Evolutionary conservation across 2,113 vertebrate genomes (phyloP), one percentile per base, ranked within the genome.

Genomic region (Conger conger): DNA sequence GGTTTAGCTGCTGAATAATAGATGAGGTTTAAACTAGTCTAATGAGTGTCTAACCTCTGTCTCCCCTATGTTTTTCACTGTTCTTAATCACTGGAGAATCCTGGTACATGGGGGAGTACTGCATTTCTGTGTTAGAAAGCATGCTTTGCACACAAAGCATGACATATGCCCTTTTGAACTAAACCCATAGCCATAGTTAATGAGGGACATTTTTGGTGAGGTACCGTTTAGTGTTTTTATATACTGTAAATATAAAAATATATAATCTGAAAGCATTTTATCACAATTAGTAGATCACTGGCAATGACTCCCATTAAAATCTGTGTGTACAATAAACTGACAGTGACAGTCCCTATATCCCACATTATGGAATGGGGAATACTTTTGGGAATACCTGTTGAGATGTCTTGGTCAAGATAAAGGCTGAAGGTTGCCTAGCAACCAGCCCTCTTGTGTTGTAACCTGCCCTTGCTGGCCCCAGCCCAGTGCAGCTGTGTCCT

Each of bases 1-100:
- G 50, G 40, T 83, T 79, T 60, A 78, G 42, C 57, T 78, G 79
- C 54, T 93, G 87, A 93, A 92, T 93, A 91, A 93, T 89, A 76
- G 81, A 92, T 90, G 90, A 76, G 83, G 88, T 85, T 89, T 89
- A 91, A 92, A 89, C 84, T 86, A 89, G 86, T 80, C n/a, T 83
- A 79, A 79, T 78, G 50, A 60, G 18, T 57, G 23, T 57, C 36
- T 87, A 83, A 88, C 83, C 23, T 73, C 85, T 90, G 86, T 90
- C 87, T 80, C 92, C 88, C 20, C 42, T 86, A 76, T 84, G 84
- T 84, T 86, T 89, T 90, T 45, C 78, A 45, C 89, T 89, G 86
- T 76, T 73, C 76, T 53, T 79, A 85, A 83, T 82, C 30, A 82
- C 27, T 37, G 37, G n/a, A 16, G 76, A 57, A 36, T 63, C 76